phyloP scores from a whole-genome alignment of 2,888 invertebrate genomes.

The Sphaerophoria taeniata region DNA sequence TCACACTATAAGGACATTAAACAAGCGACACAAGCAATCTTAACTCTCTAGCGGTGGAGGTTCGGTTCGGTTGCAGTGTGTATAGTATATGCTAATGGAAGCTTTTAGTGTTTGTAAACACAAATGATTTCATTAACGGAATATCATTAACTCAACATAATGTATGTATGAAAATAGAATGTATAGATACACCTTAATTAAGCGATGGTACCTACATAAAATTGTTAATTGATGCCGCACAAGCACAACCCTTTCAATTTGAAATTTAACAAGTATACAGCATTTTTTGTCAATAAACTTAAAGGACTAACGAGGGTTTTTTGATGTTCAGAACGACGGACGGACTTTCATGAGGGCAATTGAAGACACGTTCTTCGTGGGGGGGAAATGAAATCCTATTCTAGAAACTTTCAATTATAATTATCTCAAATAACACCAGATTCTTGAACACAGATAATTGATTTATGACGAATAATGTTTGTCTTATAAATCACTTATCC shows the following conservation, averaged over 20 bases:
- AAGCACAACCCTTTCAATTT: constrained; percentile 3
- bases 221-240: neutral
- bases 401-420: too few relatives aligned
- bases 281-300: neutral
- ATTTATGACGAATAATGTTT: constrained; percentile 3
- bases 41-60: constrained; percentile 13
- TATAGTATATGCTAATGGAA: constrained; percentile 46
- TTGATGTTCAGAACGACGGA: too few relatives aligned
- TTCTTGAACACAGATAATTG: constrained; percentile 14
- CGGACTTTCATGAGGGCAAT: too few relatives aligned
- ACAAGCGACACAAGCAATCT: neutral
- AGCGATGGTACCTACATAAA: constrained; percentile 1
- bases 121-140: constrained; percentile 56
- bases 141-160: constrained; percentile 37
- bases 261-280: constrained; percentile 9
- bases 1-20: constrained; percentile 23
- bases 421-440: neutral
- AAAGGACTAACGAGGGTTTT: neutral
- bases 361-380: too few relatives aligned
- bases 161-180: neutral
- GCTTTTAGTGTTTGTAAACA: constrained; percentile 63
- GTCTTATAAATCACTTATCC: constrained; percentile 7
- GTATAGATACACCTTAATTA: too few relatives aligned
- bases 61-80: constrained; percentile 16
- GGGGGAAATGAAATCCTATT: too few relatives aligned